phyloP scores from a whole-genome alignment of 2,888 invertebrate genomes.

The Trypoxylon attenuatum region DNA sequence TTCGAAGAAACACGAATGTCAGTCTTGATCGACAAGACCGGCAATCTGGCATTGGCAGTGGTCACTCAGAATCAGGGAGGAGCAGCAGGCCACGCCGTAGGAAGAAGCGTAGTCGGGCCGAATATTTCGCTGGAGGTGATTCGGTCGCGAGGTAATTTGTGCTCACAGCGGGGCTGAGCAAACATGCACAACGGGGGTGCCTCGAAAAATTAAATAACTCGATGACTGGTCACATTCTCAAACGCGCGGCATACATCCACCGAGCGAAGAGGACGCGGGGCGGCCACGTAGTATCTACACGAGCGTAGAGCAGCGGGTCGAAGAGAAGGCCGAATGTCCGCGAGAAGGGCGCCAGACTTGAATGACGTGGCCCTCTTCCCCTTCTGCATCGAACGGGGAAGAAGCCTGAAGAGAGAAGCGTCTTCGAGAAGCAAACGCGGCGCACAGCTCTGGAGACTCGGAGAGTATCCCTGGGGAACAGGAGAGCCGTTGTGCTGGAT shows the following conservation, averaged over 20 bases:
- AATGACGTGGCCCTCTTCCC: conserved; percentile 58
- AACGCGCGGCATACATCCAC: conserved; percentile 43
- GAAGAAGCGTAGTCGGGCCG: conserved; percentile 36
- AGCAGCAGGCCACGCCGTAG: conserved; percentile 41
- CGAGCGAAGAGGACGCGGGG: conserved; percentile 14
- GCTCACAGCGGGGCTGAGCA: conserved; percentile 80
- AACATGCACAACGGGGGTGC: conserved; percentile 76
- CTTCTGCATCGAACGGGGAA: no score
- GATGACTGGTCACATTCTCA: conserved; percentile 79
- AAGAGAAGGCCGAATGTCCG: neutral
- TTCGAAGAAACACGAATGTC: no score
- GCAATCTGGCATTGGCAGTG: neutral
- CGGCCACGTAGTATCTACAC: conserved; percentile 1
- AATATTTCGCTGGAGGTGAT: conserved; percentile 67
- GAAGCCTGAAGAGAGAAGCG: no score
- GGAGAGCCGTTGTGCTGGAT: conserved; percentile 23
- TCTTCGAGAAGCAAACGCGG: no score
- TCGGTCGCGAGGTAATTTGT: conserved; percentile 79
- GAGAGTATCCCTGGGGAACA: conserved; percentile 47
- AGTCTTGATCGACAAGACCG: no score
- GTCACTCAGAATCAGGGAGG: conserved; percentile 36
- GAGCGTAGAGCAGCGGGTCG: neutral
- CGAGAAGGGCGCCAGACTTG: conserved; percentile 48
- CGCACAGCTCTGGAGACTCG: neutral
- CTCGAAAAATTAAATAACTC: conserved; percentile 77